Base-by-base conservation (phyloP, 2,797 vertebrate species). In the Argentina silus region DNA sequence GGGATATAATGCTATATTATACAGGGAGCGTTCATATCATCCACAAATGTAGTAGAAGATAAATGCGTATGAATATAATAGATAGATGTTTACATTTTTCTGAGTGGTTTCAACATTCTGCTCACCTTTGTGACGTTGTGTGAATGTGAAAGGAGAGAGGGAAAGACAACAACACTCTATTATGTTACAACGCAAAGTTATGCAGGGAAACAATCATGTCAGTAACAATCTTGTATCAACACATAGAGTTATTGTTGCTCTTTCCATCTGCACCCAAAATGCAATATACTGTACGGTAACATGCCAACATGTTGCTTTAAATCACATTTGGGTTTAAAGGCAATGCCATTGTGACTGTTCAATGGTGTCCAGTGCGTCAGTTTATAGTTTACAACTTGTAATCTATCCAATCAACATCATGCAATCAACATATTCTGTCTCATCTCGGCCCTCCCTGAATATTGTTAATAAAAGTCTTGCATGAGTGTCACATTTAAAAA, bases 101-200 rank as follows among this genome's bases (percentile, higher is more conserved):
- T 8, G 53, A 55, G 53, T 2, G 53, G 53, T 19, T 7, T 55
- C 5, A 17, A 15, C 53, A 17, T 55, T 55, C 53, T 6, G 53
- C 53, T 48, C 50, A 55, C 66, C 60, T 43, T 17, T 8, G 12
- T 12, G 61, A 6, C 3, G n/a, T 19, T 56, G 5, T 45, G 5
- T 45, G 59, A 64, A 73, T 61, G 63, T 17, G 10, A 55, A 23
- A 56, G 47, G n/a, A 66, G 10, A 44, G 11, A n/a, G 6, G 21
- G 48, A 71, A 63, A 36, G 27, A 36, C 27, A n/a, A 60, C 14
- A 15, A 67, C 47, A 67, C 64, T 67, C 65, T 66, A 50, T 66
- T 15, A 66, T 45, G 15, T 42, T 14, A 7, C 44, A 19, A 15
- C 0, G 11, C 6, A 66, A 59, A 47, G 19, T 65, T 21, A 17